Conservation (phyloP, 1,140 invertebrate genomes). For the Heliconius hewitsoni region DNA sequence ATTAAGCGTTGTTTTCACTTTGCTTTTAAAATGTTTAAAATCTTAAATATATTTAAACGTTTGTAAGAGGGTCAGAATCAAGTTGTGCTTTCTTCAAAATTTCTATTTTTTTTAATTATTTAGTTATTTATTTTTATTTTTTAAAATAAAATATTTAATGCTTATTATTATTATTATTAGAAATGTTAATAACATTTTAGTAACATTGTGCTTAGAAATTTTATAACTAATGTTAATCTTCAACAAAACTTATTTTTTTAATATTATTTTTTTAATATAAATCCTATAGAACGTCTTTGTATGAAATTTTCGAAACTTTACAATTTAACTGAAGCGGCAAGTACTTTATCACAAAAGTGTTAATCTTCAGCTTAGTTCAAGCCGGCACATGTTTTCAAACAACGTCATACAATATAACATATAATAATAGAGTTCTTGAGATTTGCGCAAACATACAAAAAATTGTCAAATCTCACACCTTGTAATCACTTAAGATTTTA, state of each 20-base stretch:
- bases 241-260: neutral
- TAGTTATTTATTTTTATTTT: too few relatives aligned
- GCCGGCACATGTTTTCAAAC: conserved; percentile 14
- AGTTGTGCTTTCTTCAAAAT: too few relatives aligned
- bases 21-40: too few relatives aligned
- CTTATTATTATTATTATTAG: too few relatives aligned
- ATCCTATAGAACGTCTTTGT: neutral
- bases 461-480: conserved; percentile 38
- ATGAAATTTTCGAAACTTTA: neutral
- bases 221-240: neutral
- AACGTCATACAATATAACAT: conserved; percentile 3
- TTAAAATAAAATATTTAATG: too few relatives aligned
- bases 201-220: too few relatives aligned
- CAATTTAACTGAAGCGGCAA: conserved; percentile 14
- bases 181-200: too few relatives aligned
- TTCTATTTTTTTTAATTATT: too few relatives aligned
- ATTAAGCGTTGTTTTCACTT: too few relatives aligned
- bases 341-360: conserved; percentile 14
- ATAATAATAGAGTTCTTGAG: conserved; percentile 1
- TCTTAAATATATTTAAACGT: too few relatives aligned
- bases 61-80: too few relatives aligned
- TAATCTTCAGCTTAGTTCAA: conserved; percentile 30
- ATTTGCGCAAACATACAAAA: conserved; percentile 36
- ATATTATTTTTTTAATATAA: neutral
- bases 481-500: conserved; percentile 20